Evolutionary conservation across 1,140 invertebrate species (phyloP), one percentile per base, ranked within the genome.

Genomic region (Luehdorfia chinensis): DNA sequence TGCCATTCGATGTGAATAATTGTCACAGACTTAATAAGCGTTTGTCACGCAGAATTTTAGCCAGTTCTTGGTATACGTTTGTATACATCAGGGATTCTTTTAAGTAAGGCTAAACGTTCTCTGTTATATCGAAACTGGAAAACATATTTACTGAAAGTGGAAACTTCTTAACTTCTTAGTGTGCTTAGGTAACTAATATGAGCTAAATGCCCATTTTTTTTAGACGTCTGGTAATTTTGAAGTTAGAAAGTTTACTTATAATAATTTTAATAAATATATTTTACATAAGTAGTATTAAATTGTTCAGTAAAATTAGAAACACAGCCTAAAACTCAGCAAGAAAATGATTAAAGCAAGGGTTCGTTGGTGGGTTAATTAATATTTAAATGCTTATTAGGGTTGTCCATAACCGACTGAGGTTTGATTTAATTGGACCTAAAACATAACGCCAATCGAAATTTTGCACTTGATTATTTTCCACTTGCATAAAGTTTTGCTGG

Each of bases 51-150:
- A 43, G 23, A 43, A 43, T 14, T n/a, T n/a, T 30, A 43, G 27
- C 39, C 30, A 43, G n/a, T n/a, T n/a, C n/a, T n/a, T n/a, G n/a
- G n/a, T n/a, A n/a, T n/a, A n/a, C n/a, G n/a, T n/a, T n/a, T n/a
- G n/a, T n/a, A 27, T 28, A 23, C 37, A 43, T 16, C 39, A 43
- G 39, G 30, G 39, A 28, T 28, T 43, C 39, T 43, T 30, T 43
- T 43, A 43, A 43, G 39, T 43, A 25, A 13, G 18, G n/a, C 39
- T 19, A 14, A 14, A 11, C 39, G 27, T 16, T 30, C 15, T 27
- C 25, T 43, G 25, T 18, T 41, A 16, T 30, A 28, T 43, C 39
- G 39, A 9, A 13, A 16, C 39, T n/a, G 39, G 39, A 43, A 43
- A 43, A 30, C 39, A 30, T 30, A 15, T 43, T 16, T 16, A 28